Evolutionary conservation across 2,888 invertebrate genomes (phyloP), one percentile per base, ranked within the genome.

Genomic region (Lasioglossum villosulum): DNA sequence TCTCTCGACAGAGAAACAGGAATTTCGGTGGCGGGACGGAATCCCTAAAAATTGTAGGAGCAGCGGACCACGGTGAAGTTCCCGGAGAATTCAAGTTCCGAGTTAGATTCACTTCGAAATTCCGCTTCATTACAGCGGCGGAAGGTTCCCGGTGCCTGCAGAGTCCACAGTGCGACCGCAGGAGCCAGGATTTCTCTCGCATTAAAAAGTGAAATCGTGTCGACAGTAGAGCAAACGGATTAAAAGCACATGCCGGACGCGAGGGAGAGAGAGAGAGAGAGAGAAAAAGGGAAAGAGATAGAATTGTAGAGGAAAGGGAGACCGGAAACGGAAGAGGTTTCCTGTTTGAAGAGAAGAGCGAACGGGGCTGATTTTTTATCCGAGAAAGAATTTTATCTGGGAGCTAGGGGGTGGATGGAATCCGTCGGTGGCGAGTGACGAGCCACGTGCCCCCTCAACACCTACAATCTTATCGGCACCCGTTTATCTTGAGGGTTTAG

Each of bases 391-490:
- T 52, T 52, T 52, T 52, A 52, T 52, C 52, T 8, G 23, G 0
- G 23, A 52, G 52, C 52, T 2, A 23, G 14, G 45, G 68, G 71
- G 42, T 48, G 68, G 72, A 84, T 73, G 73, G 81, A 52, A 86
- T 85, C 71, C 75, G 75, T 86, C 79, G 75, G 14, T 79, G 59
- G 59, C 79, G 80, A 72, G 86, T 86, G 86, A 82, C 77, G 66
- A 74, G 82, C 76, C 86, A 82, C 79, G 86, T 75, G 86, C 76
- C 85, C 77, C 85, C 74, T 78, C 75, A 75, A 81, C 81, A 81
- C 81, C 75, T 85, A 68, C 42, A 6, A 66, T 27, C 82, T 74
- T 81, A 81, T 81, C 77, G 45, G 30, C 23, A 27, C 56, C 23
- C 66, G 59, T 52, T 75, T 81, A 82, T 76, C 78, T 75, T 76